Evolutionary conservation across 2,113 vertebrate species (phyloP).

Genomic region (Passer domesticus): DNA sequence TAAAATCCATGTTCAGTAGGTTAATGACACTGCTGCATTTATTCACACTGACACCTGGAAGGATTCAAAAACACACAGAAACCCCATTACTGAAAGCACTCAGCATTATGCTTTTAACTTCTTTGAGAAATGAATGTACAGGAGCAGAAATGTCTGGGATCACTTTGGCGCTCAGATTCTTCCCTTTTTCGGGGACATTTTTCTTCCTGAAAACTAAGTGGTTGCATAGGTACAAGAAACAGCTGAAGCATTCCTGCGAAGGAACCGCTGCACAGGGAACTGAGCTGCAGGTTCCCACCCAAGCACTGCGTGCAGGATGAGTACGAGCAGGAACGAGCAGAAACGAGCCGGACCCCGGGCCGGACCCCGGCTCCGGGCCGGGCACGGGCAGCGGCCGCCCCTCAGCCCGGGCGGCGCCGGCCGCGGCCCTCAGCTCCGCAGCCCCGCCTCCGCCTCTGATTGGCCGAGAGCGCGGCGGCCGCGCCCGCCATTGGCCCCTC

Average conservation of each 20-base stretch:
- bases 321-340: accelerated
- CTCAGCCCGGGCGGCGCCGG: not conserved
- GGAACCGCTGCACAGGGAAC: not conserved
- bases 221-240: not conserved
- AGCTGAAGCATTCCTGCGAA: not conserved
- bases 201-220: not conserved
- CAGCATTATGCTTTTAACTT: not conserved
- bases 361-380: accelerated
- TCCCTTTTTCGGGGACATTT: not conserved
- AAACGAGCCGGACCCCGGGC: accelerated
- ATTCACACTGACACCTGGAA: not conserved
- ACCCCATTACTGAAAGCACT: not conserved
- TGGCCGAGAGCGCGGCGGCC: not conserved
- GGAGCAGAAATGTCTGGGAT: not conserved
- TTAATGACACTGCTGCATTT: not conserved
- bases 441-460: conserved; percentile 51
- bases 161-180: not conserved
- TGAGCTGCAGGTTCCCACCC: accelerated
- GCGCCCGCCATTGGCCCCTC: conserved; percentile 30
- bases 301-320: accelerated
- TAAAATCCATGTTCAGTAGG: not conserved
- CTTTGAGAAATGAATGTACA: not conserved
- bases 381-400: accelerated
- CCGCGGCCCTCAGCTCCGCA: not conserved
- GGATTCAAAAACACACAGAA: not conserved